These are phyloP conservation scores for Dryas iulia DNA, from an alignment of 1,140 invertebrate genomes.

Conservation along the genomic window DNA sequence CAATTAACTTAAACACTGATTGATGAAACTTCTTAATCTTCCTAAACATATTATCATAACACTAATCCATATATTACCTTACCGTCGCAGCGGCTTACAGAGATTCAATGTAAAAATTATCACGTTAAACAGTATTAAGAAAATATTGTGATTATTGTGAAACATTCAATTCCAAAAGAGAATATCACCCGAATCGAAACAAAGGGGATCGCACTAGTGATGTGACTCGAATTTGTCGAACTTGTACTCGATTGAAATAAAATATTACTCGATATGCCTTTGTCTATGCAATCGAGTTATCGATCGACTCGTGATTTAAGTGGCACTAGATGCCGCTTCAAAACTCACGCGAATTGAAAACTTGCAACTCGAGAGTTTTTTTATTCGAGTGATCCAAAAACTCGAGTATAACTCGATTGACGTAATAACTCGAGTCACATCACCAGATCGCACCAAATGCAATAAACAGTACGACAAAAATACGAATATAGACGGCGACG, in stretches of 20 bases:
- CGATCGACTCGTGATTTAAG: too few relatives aligned
- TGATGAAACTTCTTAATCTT: conserved; percentile 3
- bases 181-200: conserved; percentile 18
- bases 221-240: too few relatives aligned
- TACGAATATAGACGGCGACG: background rate
- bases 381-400: too few relatives aligned
- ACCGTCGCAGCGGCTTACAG: conserved; percentile 17
- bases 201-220: background rate
- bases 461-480: conserved; percentile 15
- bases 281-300: too few relatives aligned
- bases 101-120: conserved; percentile 26
- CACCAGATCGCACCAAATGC: conserved; percentile 5
- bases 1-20: conserved; percentile 3
- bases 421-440: too few relatives aligned
- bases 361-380: too few relatives aligned
- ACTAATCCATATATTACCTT: conserved; percentile 2
- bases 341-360: too few relatives aligned
- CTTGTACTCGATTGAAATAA: too few relatives aligned
- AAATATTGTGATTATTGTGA: conserved; percentile 39
- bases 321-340: too few relatives aligned
- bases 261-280: too few relatives aligned
- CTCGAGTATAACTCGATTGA: too few relatives aligned
- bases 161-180: conserved; percentile 42
- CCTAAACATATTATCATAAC: conserved; percentile 12
- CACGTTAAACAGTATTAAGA: conserved; percentile 35